A percentile compares a stretch with the other conserved stretches of the same genome.
phyloP scores from a whole-genome alignment of 2,113 vertebrate species.

The Blennius ocellaris region DNA sequence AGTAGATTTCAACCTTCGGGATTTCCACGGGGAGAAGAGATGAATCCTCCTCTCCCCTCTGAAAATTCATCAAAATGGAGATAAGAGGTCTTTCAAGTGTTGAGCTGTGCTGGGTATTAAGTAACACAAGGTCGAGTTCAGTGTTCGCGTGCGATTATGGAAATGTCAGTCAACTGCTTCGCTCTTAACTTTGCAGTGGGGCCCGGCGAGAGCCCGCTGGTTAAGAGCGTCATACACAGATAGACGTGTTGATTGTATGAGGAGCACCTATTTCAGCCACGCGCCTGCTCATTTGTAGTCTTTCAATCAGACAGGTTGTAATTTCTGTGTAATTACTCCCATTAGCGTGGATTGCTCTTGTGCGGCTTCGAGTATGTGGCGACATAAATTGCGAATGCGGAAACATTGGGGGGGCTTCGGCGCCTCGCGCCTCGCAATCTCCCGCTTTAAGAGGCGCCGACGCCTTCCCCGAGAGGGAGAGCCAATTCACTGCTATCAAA shows the following conservation, averaged over 20 bases:
- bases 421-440: constrained; percentile 35
- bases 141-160: constrained; percentile 78
- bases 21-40: constrained; percentile 57
- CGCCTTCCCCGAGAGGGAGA: constrained; percentile 33
- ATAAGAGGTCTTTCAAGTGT: constrained; percentile 77
- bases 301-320: constrained; percentile 73
- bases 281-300: constrained; percentile 60
- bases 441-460: constrained; percentile 25
- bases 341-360: constrained; percentile 71
- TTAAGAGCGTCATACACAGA: constrained; percentile 55
- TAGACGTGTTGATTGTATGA: constrained; percentile 61
- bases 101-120: constrained; percentile 74
- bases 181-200: constrained; percentile 48
- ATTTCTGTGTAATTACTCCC: constrained; percentile 75
- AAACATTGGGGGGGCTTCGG: constrained; percentile 30
- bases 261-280: constrained; percentile 61
- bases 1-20: constrained; percentile 71
- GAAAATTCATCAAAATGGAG: constrained; percentile 76
- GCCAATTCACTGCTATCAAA: constrained; percentile 35
- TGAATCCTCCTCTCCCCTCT: constrained; percentile 70
- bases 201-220: constrained; percentile 41
- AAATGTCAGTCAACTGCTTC: constrained; percentile 68
- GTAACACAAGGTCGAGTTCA: constrained; percentile 74
- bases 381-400: constrained; percentile 56
- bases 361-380: constrained; percentile 64